phyloP scores from a whole-genome alignment of 1,140 invertebrate species.

The Pseudomyrmex sp. region DNA sequence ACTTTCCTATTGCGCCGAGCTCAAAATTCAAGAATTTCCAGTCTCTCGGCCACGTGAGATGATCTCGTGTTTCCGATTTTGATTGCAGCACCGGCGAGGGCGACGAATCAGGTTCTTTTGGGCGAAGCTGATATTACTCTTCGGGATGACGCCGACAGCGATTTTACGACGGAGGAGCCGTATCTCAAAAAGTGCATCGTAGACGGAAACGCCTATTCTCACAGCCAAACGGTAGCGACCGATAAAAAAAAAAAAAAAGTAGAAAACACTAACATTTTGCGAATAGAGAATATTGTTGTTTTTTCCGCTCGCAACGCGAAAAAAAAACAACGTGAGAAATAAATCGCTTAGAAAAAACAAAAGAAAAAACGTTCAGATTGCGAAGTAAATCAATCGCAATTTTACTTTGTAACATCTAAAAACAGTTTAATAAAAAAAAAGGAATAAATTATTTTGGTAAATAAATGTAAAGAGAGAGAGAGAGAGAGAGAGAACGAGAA shows the following conservation, averaged over 20 bases:
- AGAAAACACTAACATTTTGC: too few species aligned
- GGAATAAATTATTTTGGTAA: too few species aligned
- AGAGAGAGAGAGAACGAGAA: too few species aligned
- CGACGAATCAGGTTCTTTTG: conserved; percentile 76
- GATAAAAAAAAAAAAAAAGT: background rate
- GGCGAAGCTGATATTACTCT: conserved; percentile 79
- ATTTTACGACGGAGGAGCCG: conserved; percentile 75
- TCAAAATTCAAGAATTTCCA: background rate
- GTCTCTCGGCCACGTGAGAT: background rate
- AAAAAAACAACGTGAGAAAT: too few species aligned
- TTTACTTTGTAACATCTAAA: too few species aligned
- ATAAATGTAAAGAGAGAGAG: too few species aligned
- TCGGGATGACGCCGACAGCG: conserved; percentile 50
- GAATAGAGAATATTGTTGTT: too few species aligned
- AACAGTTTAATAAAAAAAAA: too few species aligned
- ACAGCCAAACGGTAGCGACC: conserved; percentile 77
- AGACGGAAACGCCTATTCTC: conserved; percentile 77
- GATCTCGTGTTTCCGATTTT: conserved; percentile 3
- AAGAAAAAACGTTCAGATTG: too few species aligned
- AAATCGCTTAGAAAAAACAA: too few species aligned
- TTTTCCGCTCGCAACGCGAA: too few species aligned
- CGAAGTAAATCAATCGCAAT: too few species aligned
- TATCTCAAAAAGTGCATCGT: conserved; percentile 79
- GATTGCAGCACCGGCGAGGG: conserved; percentile 76
- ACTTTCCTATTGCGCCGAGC: background rate